Conservation (phyloP, 2,888 invertebrate genomes). For the Papilio gigon region DNA sequence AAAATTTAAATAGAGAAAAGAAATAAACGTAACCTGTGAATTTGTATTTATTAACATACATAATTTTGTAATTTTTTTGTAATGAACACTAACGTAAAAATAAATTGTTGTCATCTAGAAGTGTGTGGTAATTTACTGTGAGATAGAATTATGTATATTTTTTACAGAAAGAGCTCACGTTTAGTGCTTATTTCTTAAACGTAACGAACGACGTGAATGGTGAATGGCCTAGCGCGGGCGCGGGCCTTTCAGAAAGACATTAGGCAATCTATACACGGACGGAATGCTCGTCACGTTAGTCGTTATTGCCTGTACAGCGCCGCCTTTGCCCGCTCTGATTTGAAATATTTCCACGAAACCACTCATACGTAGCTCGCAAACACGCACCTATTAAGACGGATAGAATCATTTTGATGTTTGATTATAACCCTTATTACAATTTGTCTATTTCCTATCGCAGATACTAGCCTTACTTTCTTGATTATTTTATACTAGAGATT, state of each 20-base stretch:
- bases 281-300: conserved; percentile 76
- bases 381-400: conserved; percentile 53
- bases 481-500: neutral
- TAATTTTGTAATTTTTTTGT: too few relatives aligned
- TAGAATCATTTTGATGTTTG: conserved; percentile 57
- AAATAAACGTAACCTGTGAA: too few relatives aligned
- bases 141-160: neutral
- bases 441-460: too few relatives aligned
- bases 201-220: conserved; percentile 62
- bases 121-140: neutral
- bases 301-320: conserved; percentile 74
- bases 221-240: conserved; percentile 61
- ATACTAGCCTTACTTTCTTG: neutral
- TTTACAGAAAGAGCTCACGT: conserved; percentile 9
- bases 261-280: conserved; percentile 72
- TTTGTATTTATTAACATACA: too few relatives aligned
- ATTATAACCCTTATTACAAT: neutral
- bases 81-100: too few relatives aligned
- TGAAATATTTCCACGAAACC: conserved; percentile 82
- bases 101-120: too few relatives aligned
- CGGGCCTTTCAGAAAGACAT: conserved; percentile 68
- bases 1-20: too few relatives aligned
- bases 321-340: conserved; percentile 74
- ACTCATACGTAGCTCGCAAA: conserved; percentile 77
- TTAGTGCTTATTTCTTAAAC: conserved; percentile 39